phyloP scores from a whole-genome alignment of 2,113 vertebrate species.

The Ia io region DNA sequence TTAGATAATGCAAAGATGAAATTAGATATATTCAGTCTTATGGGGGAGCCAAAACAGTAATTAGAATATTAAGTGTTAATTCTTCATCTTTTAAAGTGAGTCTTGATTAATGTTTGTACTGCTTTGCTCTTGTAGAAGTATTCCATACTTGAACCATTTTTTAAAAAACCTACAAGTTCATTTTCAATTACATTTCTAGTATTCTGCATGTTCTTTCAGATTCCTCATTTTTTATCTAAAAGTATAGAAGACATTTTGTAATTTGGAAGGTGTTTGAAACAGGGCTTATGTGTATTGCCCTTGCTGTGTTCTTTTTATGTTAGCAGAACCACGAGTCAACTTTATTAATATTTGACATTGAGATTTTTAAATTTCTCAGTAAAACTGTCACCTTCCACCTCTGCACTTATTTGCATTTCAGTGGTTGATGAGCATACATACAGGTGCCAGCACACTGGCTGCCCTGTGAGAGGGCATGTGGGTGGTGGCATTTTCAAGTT shows the following conservation, averaged over 20 bases:
- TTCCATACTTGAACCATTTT: not conserved
- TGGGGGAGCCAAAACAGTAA: not conserved
- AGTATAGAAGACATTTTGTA: conserved; percentile 46
- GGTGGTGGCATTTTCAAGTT: conserved; percentile 80
- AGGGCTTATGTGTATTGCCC: conserved; percentile 25
- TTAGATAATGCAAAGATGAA: not conserved
- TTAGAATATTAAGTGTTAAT: conserved; percentile 19
- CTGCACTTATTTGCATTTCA: conserved; percentile 84
- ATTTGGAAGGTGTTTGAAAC: conserved; percentile 2
- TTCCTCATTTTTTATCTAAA: conserved; percentile 27
- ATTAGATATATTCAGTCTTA: not conserved
- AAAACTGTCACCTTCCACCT: conserved; percentile 77
- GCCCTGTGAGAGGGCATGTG: conserved; percentile 73
- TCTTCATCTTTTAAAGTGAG: not conserved
- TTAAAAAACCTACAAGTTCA: not conserved
- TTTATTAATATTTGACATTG: conserved; percentile 64
- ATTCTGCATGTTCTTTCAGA: not conserved
- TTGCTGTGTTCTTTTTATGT: conserved; percentile 63
- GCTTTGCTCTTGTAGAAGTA: not conserved
- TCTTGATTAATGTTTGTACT: not conserved
- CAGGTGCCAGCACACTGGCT: conserved; percentile 77
- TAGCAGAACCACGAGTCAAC: conserved; percentile 49
- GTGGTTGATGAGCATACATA: conserved; percentile 69
- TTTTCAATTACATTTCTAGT: not conserved
- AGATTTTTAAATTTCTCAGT: conserved; percentile 70